A percentile compares a stretch with the other conserved stretches of the same genome.
These are phyloP conservation scores for Sebastes elongatus DNA, from an alignment of 2,797 vertebrate species.

Conservation along the genomic window DNA sequence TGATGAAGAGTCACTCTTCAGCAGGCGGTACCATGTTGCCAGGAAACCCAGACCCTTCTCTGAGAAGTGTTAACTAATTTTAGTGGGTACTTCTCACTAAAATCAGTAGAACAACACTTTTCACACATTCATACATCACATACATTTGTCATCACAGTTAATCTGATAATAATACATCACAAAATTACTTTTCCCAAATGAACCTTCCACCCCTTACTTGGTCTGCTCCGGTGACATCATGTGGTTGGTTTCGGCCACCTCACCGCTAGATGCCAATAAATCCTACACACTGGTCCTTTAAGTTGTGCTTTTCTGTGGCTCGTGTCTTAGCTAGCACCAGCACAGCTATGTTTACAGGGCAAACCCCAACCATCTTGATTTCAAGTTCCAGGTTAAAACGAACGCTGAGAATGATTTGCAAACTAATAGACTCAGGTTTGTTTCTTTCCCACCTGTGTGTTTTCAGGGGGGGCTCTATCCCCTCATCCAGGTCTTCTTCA, in stretches of 20 bases:
- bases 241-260: background rate
- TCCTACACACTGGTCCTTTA: background rate
- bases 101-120: too few species aligned
- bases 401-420: constrained; percentile 7
- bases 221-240: too few species aligned
- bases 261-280: background rate
- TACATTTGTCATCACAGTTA: too few species aligned
- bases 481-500: constrained; percentile 54
- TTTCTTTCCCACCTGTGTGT: constrained; percentile 31
- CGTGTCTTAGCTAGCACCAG: background rate
- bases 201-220: too few species aligned
- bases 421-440: constrained; percentile 1
- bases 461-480: constrained; percentile 19
- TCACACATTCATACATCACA: too few species aligned
- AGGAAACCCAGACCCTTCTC: too few species aligned
- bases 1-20: too few species aligned
- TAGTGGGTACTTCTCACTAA: too few species aligned
- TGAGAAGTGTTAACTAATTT: too few species aligned
- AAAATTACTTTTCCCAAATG: too few species aligned
- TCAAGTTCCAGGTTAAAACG: background rate
- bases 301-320: background rate
- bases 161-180: too few species aligned
- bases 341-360: background rate
- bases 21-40: too few species aligned
- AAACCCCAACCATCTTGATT: background rate